Base-by-base conservation (phyloP, 2,797 vertebrate genomes). In the Sebastes steindachneri region DNA sequence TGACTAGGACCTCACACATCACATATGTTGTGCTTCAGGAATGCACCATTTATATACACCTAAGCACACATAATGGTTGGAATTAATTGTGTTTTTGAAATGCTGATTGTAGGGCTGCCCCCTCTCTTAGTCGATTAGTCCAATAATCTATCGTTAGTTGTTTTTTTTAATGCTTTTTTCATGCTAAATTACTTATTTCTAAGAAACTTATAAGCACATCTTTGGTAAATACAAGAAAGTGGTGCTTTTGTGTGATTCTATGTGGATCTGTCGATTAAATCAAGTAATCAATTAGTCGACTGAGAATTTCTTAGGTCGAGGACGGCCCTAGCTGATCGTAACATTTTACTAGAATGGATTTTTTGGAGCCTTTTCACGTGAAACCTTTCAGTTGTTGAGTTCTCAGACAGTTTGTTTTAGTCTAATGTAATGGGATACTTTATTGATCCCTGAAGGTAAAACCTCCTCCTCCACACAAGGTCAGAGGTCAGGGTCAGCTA, bases 401-500 rank as follows among this genome's bases (percentile, higher is more conserved):
- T 70, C 45, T 48, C 25, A n/a, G n/a, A 51, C 6, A 17, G 28
- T 8, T 57, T 67, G 64, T 66, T 75, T 65, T 35, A 51, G 37
- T 68, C 45, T 59, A 68, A 77, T 74, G 74, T 77, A 70, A 86
- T 53, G 8, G 31, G 63, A 79, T 58, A 55, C 21, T 35, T 73
- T 69, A 81, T 84, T 80, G 79, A 88, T 88, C 62, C 54, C 76
- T 68, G 45, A 69, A 37, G 66, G 48, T 70, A 72, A 57, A 26
- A 17, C 21, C 17, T 8, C 72, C 57, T 63, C 59, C 64, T 60
- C 63, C 58, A 77, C 63, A 58, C 10, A 8, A 83, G 81, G 79
- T 82, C 78, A 75, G 17, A 72, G 83, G 72, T 92, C 84, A 79
- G 72, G 75, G 79, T 83, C 66, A 57, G 75, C 66, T 59, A 31